Percentiles rank a stretch among this genome's conserved stretches.
Evolutionary conservation across 2,888 invertebrate species (phyloP).

Genomic region (Idaea biselata): DNA sequence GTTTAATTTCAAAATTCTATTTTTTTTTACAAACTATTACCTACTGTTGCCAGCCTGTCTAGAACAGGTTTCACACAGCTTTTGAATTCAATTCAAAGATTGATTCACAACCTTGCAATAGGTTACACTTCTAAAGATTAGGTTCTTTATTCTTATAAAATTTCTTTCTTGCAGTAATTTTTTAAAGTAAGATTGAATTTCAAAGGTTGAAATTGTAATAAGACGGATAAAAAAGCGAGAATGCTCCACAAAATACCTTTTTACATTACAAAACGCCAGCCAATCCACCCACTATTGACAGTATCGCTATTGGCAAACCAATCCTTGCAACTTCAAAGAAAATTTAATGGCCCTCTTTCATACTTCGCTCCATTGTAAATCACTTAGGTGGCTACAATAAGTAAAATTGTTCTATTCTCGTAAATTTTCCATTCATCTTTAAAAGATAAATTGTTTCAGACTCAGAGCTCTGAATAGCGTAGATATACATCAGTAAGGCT

Average conservation of each 20-base stretch:
- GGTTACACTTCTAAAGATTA: neutral
- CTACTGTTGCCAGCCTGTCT: too few species aligned
- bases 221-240: neutral
- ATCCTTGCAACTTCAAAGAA: slow-evolving; percentile 34
- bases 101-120: too few species aligned
- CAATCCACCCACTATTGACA: slow-evolving; percentile 33
- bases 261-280: slow-evolving; percentile 30
- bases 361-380: slow-evolving; percentile 45
- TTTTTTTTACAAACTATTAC: slow-evolving; percentile 1
- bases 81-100: too few species aligned
- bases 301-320: slow-evolving; percentile 32
- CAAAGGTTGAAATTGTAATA: neutral
- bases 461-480: neutral
- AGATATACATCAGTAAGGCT: neutral
- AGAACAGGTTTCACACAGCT: too few species aligned
- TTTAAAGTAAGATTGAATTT: neutral
- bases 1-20: slow-evolving; percentile 10
- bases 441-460: slow-evolving; percentile 17
- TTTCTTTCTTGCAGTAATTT: neutral
- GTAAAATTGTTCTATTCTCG: slow-evolving; percentile 52
- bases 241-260: slow-evolving; percentile 8
- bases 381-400: slow-evolving; percentile 42
- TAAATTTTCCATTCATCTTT: slow-evolving; percentile 40
- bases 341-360: slow-evolving; percentile 38
- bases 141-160: neutral